Conservation (phyloP, 2,113 vertebrate species). For the Myanophis thanlyinensis region DNA sequence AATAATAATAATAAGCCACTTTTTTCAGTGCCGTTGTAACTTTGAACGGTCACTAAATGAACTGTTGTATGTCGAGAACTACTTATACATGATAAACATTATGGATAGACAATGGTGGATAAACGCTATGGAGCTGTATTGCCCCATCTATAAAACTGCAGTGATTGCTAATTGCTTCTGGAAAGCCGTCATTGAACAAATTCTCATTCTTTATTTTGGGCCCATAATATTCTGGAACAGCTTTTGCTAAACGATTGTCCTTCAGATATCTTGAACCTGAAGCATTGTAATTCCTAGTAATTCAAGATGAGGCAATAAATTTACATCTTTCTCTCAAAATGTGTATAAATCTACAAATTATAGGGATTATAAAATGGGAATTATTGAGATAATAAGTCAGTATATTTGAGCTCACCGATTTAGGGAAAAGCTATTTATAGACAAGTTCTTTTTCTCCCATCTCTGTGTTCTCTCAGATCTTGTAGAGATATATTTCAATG, state of each 20-base stretch:
- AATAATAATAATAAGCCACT: too few species aligned
- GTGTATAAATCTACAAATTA: background rate
- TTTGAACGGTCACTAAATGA: background rate
- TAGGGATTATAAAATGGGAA: background rate
- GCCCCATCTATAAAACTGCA: background rate
- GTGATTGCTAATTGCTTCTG: background rate
- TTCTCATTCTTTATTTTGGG: background rate
- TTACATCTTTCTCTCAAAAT: background rate
- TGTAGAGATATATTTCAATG: background rate
- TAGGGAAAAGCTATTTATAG: background rate
- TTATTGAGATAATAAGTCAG: background rate
- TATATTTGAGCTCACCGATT: background rate
- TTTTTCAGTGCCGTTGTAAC: background rate
- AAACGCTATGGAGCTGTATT: background rate
- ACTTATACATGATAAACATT: background rate
- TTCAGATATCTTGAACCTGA: background rate
- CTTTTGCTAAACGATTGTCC: background rate
- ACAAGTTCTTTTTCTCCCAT: background rate
- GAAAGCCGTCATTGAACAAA: background rate
- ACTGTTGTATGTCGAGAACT: background rate
- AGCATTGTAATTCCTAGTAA: background rate
- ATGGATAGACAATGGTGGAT: background rate
- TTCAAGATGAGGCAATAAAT: background rate
- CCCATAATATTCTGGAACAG: background rate
- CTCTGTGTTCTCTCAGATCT: background rate